Percentiles rank a stretch among this genome's conserved stretches.
Conservation (phyloP, 2,113 vertebrate genomes). For the Megatriorchis doriae region DNA sequence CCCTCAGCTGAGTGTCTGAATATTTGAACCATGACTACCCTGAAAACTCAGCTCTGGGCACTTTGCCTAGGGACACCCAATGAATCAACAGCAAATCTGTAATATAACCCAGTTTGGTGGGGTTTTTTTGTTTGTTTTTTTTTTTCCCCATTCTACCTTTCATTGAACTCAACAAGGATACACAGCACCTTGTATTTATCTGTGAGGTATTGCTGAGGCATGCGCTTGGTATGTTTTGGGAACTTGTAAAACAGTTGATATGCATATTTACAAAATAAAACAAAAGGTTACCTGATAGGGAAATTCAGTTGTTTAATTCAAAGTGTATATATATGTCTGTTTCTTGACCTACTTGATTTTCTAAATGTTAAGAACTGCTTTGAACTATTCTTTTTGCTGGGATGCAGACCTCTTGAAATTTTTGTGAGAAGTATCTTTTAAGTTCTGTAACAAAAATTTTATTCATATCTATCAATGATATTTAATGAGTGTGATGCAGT, state of each 20-base stretch:
- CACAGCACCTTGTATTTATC: not conserved
- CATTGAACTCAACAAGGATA: not conserved
- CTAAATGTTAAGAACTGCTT: not conserved
- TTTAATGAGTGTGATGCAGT: not conserved
- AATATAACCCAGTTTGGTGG: not conserved
- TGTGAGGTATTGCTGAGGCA: not conserved
- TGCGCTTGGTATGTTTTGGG: not conserved
- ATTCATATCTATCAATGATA: not conserved
- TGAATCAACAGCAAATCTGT: not conserved
- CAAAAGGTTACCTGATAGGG: not conserved
- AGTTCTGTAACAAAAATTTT: not conserved
- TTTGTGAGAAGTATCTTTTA: conserved; percentile 12
- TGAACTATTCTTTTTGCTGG: not conserved
- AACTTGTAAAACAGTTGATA: not conserved
- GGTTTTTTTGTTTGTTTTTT: not conserved
- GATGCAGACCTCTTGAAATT: conserved; percentile 5
- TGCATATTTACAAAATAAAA: not conserved
- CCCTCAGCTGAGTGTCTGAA: not conserved
- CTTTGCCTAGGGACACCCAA: not conserved
- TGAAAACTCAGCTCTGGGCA: not conserved
- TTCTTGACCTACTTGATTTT: conserved; percentile 28
- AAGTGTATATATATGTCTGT: not conserved
- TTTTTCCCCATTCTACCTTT: not conserved
- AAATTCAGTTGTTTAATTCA: not conserved
- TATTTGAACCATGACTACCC: not conserved